phyloP scores from a whole-genome alignment of 2,797 vertebrate genomes.

The Agapornis canus region DNA sequence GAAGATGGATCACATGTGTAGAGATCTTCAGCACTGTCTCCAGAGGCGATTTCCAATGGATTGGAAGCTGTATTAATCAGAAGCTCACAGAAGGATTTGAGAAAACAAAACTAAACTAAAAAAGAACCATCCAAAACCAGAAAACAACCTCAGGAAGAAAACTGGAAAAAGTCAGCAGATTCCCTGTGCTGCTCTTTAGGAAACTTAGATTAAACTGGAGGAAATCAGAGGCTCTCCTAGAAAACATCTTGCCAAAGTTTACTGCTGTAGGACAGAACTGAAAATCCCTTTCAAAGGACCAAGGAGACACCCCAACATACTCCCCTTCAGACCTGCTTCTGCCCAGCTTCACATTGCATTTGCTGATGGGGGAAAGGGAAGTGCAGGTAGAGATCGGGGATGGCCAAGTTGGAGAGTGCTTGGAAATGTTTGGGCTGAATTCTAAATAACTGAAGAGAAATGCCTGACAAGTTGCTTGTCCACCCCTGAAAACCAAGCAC shows the following conservation, averaged over 20 bases:
- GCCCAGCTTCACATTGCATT: not conserved
- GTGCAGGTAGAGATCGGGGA: not conserved
- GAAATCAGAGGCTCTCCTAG: not conserved
- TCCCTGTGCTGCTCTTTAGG: not conserved
- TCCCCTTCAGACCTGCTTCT: not conserved
- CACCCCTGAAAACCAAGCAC: not conserved
- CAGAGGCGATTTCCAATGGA: not conserved
- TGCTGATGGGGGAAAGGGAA: not conserved
- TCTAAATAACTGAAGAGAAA: not conserved
- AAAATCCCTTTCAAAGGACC: not conserved
- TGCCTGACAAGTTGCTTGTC: fast-evolving
- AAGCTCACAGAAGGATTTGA: not conserved
- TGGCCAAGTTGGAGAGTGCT: not conserved
- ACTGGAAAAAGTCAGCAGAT: not conserved
- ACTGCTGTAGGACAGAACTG: not conserved
- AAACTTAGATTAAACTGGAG: not conserved
- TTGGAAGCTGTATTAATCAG: constrained; percentile 15
- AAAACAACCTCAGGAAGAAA: not conserved
- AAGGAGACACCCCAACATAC: not conserved
- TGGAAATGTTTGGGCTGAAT: not conserved
- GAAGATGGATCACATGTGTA: not conserved
- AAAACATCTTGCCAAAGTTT: not conserved
- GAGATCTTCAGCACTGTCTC: not conserved
- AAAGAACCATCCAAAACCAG: not conserved
- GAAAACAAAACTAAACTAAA: not conserved